Conservation (phyloP, 2,888 invertebrate genomes). For the Lucinisca nassula region DNA sequence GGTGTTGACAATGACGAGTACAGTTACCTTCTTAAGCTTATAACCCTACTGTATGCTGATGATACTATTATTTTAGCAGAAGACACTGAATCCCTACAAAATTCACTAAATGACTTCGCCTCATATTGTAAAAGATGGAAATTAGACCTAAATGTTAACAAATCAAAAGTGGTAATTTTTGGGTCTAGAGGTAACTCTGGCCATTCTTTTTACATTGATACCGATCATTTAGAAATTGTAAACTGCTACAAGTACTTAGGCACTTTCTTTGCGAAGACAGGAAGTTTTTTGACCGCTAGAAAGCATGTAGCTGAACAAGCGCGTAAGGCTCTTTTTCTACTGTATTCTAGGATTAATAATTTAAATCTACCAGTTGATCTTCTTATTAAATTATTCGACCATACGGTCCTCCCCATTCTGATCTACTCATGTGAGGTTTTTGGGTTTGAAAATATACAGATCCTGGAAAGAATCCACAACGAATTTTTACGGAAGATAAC, state of each 20-base stretch:
- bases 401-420: conserved; percentile 31
- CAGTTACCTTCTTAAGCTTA: not conserved
- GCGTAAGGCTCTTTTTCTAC: not conserved
- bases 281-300: conserved; percentile 18
- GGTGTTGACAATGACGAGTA: not conserved
- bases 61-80: conserved; percentile 34
- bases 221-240: not conserved
- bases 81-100: not conserved
- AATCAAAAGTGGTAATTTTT: conserved; percentile 28
- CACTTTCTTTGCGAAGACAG: not conserved
- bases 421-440: conserved; percentile 30
- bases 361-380: not conserved
- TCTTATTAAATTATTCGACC: conserved; percentile 18
- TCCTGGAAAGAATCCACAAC: conserved; percentile 19
- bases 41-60: conserved; percentile 39
- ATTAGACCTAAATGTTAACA: conserved; percentile 20
- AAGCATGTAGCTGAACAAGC: conserved; percentile 11
- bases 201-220: not conserved
- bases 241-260: conserved; percentile 23
- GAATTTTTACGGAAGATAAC: conserved; percentile 18
- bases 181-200: not conserved
- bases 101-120: not conserved
- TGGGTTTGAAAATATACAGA: too few relatives aligned
- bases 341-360: conserved; percentile 8
- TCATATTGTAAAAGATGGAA: conserved; percentile 28